A percentile compares a stretch with the other conserved stretches of the same genome.
phyloP scores from a whole-genome alignment of 2,888 invertebrate species.

The Therioaphis trifolii region DNA sequence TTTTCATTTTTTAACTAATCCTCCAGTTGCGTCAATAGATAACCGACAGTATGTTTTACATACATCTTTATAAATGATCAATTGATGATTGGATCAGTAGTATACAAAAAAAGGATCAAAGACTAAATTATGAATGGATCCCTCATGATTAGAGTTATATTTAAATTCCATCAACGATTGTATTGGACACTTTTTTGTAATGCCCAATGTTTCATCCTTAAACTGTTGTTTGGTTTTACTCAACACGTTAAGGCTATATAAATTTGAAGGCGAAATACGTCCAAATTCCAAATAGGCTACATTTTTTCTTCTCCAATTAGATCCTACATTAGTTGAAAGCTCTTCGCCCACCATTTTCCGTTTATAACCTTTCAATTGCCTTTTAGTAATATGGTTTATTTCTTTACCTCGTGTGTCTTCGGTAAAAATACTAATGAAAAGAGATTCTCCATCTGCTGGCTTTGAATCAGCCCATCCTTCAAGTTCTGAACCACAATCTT shows the following conservation, averaged over 20 bases:
- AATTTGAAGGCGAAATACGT: background rate
- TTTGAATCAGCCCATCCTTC: slow-evolving; percentile 18
- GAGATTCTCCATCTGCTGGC: background rate
- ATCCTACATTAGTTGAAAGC: background rate
- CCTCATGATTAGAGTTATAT: background rate
- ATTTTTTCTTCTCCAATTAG: slow-evolving; percentile 17
- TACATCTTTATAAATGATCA: too few species aligned
- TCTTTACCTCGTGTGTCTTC: background rate
- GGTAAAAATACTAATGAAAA: background rate
- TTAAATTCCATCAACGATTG: slow-evolving; percentile 4
- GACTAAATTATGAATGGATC: slow-evolving; percentile 2
- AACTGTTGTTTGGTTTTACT: background rate
- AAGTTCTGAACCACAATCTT: background rate
- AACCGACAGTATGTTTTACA: too few species aligned
- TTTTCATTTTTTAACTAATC: too few species aligned
- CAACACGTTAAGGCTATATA: background rate
- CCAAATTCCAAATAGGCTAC: background rate
- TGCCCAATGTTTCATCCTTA: background rate
- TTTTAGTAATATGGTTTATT: background rate
- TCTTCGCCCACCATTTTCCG: slow-evolving; percentile 5
- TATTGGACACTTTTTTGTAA: background rate
- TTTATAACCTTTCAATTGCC: background rate
- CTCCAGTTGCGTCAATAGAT: too few species aligned
- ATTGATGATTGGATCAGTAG: background rate
- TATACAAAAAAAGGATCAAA: slow-evolving; percentile 22